These are phyloP conservation scores for Oncorhynchus kisutch DNA, from an alignment of 2,113 vertebrate genomes.

Conservation along the genomic window DNA sequence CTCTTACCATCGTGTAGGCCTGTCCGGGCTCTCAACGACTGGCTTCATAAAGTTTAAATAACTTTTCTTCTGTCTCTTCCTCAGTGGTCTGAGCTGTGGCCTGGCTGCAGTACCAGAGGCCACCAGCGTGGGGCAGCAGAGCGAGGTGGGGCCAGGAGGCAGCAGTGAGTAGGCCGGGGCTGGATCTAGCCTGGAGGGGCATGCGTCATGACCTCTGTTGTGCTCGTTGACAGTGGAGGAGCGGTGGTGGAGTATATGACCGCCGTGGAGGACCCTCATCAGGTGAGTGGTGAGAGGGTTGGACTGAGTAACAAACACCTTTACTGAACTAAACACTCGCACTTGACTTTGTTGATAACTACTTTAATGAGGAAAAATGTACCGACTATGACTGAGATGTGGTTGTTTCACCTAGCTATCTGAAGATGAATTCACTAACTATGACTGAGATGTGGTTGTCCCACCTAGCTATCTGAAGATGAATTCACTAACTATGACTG, in stretches of 20 bases:
- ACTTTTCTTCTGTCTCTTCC: not conserved
- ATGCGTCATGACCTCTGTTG: conserved; percentile 91
- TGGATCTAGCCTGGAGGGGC: conserved; percentile 57
- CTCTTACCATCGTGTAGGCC: no score
- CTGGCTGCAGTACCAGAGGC: conserved; percentile 27
- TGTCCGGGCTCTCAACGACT: not conserved
- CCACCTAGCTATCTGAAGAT: no score
- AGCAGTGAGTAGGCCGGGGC: not conserved
- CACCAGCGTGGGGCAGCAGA: conserved; percentile 25
- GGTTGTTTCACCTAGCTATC: no score
- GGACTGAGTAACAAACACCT: not conserved
- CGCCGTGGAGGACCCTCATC: conserved; percentile 78
- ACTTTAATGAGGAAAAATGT: no score
- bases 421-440: no score
- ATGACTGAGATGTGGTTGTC: no score
- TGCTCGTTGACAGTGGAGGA: conserved; percentile 85
- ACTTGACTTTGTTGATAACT: no score
- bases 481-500: no score
- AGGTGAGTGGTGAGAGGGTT: conserved; percentile 71
- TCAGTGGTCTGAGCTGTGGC: conserved; percentile 15
- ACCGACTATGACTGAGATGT: no score
- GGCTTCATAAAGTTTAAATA: not conserved
- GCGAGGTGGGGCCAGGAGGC: not conserved
- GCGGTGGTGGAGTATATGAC: conserved; percentile 82
- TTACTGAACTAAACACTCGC: no score